These are phyloP conservation scores for Lophura nycthemera DNA, from an alignment of 2,113 vertebrate species.

Conservation along the genomic window DNA sequence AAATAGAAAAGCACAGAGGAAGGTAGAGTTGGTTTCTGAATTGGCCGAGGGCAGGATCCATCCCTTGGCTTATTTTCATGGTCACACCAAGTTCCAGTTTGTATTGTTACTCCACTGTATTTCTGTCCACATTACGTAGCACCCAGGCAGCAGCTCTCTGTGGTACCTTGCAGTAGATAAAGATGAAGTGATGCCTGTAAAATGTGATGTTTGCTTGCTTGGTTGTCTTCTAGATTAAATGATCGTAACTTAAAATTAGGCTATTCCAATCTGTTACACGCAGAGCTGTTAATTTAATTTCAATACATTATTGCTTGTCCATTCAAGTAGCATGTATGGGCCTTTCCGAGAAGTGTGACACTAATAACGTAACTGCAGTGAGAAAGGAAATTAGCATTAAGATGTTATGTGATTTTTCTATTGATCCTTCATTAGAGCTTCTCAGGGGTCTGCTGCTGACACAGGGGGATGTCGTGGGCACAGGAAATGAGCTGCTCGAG, in stretches of 20 bases:
- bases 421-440: slow-evolving; percentile 1
- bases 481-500: slow-evolving; percentile 28
- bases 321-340: neutral
- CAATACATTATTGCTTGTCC: slow-evolving; percentile 45
- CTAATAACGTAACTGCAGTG: slow-evolving; percentile 12
- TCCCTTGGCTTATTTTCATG: neutral
- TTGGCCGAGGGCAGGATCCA: neutral
- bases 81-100: neutral
- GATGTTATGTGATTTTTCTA: slow-evolving; percentile 42
- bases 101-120: neutral
- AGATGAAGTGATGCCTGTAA: neutral
- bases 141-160: neutral
- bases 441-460: neutral
- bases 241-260: neutral
- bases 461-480: neutral
- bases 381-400: slow-evolving; percentile 52
- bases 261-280: slow-evolving; percentile 20
- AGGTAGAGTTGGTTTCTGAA: neutral
- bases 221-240: neutral
- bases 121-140: neutral
- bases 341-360: slow-evolving; percentile 5
- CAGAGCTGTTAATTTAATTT: slow-evolving; percentile 61
- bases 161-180: neutral
- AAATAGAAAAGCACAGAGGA: neutral
- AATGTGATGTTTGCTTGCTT: neutral